phyloP scores from a whole-genome alignment of 2,888 invertebrate species.

The Acrobasis consociella region DNA sequence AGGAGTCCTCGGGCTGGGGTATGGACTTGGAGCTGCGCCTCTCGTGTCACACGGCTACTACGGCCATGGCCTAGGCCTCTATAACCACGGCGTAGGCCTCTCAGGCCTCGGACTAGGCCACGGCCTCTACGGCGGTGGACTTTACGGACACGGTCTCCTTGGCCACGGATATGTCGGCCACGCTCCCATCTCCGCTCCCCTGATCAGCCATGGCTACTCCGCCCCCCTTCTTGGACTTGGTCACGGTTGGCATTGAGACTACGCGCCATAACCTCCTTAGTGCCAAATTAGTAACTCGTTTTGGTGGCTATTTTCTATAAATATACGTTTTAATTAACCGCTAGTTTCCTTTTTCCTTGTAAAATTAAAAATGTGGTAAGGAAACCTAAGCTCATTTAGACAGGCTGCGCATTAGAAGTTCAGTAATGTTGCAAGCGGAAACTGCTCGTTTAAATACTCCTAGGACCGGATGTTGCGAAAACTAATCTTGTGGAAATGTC shows the following conservation, averaged over 20 bases:
- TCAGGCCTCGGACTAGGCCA: constrained; percentile 35
- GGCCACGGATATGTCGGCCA: constrained; percentile 47
- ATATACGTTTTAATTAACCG: constrained; percentile 25
- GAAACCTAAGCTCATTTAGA: constrained; percentile 8
- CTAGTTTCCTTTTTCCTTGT: constrained; percentile 18
- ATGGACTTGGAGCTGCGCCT: constrained; percentile 46
- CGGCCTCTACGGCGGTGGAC: constrained; percentile 30
- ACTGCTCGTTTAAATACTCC: constrained; percentile 8
- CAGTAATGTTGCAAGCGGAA: constrained; percentile 13
- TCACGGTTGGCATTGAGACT: constrained; percentile 35
- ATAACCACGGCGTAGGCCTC: constrained; percentile 43
- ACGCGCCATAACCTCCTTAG: constrained; percentile 34
- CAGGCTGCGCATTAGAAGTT: constrained; percentile 6
- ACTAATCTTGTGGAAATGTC: constrained; percentile 5
- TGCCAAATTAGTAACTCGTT: constrained; percentile 55
- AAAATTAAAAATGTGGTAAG: neutral
- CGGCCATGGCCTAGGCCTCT: constrained; percentile 53
- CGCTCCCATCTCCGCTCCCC: constrained; percentile 33
- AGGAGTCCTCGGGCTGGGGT: constrained; percentile 74
- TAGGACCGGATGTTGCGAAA: constrained; percentile 25
- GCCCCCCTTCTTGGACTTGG: constrained; percentile 45
- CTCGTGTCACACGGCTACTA: constrained; percentile 45
- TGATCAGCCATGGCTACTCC: constrained; percentile 31
- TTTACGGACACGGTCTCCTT: constrained; percentile 46
- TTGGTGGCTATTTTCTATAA: constrained; percentile 37